Evolutionary conservation across 2,113 vertebrate species (phyloP).

Genomic region (Circaetus gallicus): DNA sequence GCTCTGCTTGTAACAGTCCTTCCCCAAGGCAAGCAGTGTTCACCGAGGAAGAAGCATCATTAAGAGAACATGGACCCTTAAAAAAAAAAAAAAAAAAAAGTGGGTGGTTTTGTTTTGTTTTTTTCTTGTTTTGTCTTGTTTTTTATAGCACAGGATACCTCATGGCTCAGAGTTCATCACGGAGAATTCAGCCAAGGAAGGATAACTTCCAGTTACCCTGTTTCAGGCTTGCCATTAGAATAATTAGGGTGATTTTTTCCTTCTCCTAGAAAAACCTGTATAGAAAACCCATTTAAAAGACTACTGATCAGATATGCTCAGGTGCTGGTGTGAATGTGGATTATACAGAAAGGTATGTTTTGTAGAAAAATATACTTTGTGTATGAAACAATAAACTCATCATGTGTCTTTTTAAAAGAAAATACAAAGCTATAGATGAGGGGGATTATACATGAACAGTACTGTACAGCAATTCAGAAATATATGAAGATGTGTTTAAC

Average conservation of each 20-base stretch:
- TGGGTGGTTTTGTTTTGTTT: neutral
- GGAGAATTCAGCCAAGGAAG: neutral
- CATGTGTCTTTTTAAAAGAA: neutral
- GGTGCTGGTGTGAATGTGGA: neutral
- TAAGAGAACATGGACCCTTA: neutral
- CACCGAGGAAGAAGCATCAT: neutral
- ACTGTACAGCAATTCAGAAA: neutral
- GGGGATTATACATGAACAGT: neutral
- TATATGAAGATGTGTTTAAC: neutral
- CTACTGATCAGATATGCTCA: neutral
- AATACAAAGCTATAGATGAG: neutral
- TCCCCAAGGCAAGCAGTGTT: neutral
- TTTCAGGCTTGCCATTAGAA: neutral
- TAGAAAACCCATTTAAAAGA: neutral
- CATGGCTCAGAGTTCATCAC: neutral
- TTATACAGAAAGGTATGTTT: neutral
- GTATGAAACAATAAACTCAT: neutral
- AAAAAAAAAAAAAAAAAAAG: too few relatives aligned
- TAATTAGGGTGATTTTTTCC: neutral
- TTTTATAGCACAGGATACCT: neutral
- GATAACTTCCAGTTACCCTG: neutral
- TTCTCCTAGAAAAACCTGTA: neutral
- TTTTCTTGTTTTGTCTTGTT: neutral
- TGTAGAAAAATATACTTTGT: neutral
- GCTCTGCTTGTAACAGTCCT: neutral